Conservation (phyloP, 1,140 invertebrate species). For the Anadara kagoshimensis region DNA sequence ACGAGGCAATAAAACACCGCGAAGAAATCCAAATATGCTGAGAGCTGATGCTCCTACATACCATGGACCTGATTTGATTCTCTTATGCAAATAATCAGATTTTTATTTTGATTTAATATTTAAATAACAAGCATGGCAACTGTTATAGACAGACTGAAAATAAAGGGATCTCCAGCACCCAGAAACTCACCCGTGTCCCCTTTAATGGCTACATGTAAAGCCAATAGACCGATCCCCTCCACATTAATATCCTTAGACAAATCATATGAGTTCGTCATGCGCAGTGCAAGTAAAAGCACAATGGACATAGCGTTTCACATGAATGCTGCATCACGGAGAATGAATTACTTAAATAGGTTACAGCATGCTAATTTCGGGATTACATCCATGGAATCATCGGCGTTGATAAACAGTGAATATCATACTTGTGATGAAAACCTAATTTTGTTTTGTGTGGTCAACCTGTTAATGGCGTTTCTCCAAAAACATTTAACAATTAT, state of each 20-base stretch:
- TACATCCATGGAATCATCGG: slow-evolving; percentile 39
- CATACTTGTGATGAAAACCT: slow-evolving; percentile 24
- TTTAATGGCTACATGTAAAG: slow-evolving; percentile 28
- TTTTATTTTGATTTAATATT: too few species aligned
- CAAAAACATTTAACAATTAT: slow-evolving; percentile 38
- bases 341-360: slow-evolving; percentile 30
- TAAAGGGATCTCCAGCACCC: slow-evolving; percentile 39
- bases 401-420: slow-evolving; percentile 15
- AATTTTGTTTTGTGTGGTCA: slow-evolving; percentile 41
- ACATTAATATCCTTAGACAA: slow-evolving; percentile 33
- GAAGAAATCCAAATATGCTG: too few species aligned
- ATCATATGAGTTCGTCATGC: slow-evolving; percentile 36
- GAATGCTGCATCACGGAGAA: slow-evolving; percentile 18
- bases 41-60: too few species aligned
- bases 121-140: slow-evolving; percentile 10
- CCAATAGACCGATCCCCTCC: slow-evolving; percentile 21
- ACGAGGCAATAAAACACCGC: too few species aligned
- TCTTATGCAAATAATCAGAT: too few species aligned
- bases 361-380: slow-evolving; percentile 43
- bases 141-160: slow-evolving; percentile 29
- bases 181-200: slow-evolving; percentile 33
- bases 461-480: slow-evolving; percentile 24
- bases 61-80: too few species aligned
- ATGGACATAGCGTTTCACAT: slow-evolving; percentile 18
- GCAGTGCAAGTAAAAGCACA: slow-evolving; percentile 23